Base-by-base conservation (phyloP, 2,113 vertebrate genomes). In the Coryphaenoides rupestris region DNA sequence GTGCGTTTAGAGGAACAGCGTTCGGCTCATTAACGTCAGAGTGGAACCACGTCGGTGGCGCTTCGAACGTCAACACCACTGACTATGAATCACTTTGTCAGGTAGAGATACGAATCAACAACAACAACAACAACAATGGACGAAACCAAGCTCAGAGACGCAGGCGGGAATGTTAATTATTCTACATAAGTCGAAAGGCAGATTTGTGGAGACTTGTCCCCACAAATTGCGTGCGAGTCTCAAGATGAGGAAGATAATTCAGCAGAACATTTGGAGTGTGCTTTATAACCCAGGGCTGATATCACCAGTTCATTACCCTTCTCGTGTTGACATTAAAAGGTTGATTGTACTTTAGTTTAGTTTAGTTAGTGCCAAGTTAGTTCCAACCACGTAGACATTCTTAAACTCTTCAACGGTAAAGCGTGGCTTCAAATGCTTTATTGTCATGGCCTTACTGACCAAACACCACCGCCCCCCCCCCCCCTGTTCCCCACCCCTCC, bases 1-100 rank as follows among this genome's bases (percentile, higher is more conserved):
- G 46, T 56, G 72, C 60, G 47, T 62, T 81, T 64, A 67, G 73
- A 63, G 85, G 74, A 86, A 84, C 65, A 72, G 49, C 22, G 66
- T 75, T 74, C 76, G 70, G 64, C 50, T 13, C 54, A 17, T 55
- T 47, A 21, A 68, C 14, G 65, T 74, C 70, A 63, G 33, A 2
- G 33, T 40, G 33, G 9, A 7, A 40, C 33, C 33, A 40, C 33
- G 10, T 9, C 7, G 13, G 33, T 40, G 6, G 13, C 7, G 9
- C 5, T 40, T 40, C 33, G 33, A 12, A 40, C 9, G 33, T 40
- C 28, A 12, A 40, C 1, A 40, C 33, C 13, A 40, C 7, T 10
- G 33, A 40, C 9, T 12, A 40, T 40, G 33, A 12, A 40, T 40
- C 33, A 40, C 33, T 12, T 40, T 1, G 4, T 40, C 28, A 33